Percentiles rank a stretch among this genome's conserved stretches.
phyloP scores from a whole-genome alignment of 2,113 vertebrate species.

The Melierax canorus region DNA sequence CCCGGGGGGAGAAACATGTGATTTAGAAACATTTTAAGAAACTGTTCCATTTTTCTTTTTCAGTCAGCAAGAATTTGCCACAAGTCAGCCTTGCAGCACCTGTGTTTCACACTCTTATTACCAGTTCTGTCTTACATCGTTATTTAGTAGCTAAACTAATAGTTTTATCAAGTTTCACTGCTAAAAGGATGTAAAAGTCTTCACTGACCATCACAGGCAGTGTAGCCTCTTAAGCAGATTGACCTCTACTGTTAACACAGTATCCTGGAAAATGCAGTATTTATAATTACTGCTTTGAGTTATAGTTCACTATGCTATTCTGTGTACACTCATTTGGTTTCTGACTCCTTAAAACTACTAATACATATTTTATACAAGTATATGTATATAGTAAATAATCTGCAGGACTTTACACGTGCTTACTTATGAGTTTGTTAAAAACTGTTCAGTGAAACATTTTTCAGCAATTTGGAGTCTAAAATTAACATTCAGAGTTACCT shows the following conservation, averaged over 20 bases:
- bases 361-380: neutral
- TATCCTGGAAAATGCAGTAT: neutral
- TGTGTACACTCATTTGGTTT: neutral
- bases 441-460: neutral
- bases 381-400: neutral
- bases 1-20: neutral
- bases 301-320: neutral
- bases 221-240: neutral
- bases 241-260: neutral
- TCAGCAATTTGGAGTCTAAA: neutral
- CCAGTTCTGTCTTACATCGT: neutral
- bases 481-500: neutral
- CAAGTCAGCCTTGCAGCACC: neutral
- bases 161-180: neutral
- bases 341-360: neutral
- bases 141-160: neutral
- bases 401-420: neutral
- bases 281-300: neutral
- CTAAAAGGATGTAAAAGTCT: neutral
- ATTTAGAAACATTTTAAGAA: neutral
- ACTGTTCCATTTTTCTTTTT: neutral
- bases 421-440: neutral
- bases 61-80: rapidly evolving
- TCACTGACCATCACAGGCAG: neutral
- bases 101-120: neutral